A percentile compares a stretch with the other conserved stretches of the same genome.
phyloP scores from a whole-genome alignment of 2,797 vertebrate genomes.

The Pseudochirops corinnae region DNA sequence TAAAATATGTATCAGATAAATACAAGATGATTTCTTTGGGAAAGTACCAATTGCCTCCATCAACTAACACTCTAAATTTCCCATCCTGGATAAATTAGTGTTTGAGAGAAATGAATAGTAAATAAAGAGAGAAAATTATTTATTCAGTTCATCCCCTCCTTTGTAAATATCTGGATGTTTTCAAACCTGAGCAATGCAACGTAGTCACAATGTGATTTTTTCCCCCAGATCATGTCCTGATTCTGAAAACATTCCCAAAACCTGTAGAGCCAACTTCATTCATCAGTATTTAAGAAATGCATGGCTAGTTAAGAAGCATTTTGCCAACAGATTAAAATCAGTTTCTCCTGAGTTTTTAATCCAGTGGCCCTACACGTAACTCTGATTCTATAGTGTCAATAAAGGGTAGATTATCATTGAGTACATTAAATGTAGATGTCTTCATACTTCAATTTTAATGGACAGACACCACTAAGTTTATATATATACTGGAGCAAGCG shows the following conservation, averaged over 20 bases:
- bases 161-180: constrained; percentile 13
- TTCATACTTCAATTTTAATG: constrained; percentile 43
- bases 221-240: background rate
- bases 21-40: background rate
- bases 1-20: background rate
- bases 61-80: background rate
- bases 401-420: constrained; percentile 41
- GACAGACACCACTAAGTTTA: constrained; percentile 57
- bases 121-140: background rate
- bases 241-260: constrained; percentile 40
- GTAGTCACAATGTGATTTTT: background rate
- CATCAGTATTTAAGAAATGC: background rate
- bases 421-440: constrained; percentile 25
- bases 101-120: background rate
- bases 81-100: background rate
- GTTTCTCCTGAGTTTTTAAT: constrained; percentile 30
- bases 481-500: constrained; percentile 52
- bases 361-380: constrained; percentile 7
- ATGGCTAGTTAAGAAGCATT: background rate
- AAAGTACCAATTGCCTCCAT: background rate
- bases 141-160: background rate
- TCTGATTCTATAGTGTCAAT: constrained; percentile 51
- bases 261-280: background rate
- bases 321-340: background rate
- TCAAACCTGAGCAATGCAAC: background rate